Base-by-base conservation (phyloP, 2,797 vertebrate genomes). In the Mastacembelus armatus region DNA sequence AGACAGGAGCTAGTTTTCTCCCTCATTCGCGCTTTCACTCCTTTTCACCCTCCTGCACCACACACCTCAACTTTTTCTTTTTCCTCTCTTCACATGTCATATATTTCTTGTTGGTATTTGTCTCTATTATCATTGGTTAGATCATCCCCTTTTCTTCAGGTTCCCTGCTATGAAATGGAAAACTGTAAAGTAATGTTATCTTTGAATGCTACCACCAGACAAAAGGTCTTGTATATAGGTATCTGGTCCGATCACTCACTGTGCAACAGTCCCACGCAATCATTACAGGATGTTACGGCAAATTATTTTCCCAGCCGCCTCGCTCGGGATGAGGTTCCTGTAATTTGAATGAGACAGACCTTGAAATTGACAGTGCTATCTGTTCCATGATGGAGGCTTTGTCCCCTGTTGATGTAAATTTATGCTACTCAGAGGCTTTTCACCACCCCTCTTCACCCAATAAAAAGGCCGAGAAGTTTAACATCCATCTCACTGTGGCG, bases 381-480 rank as follows among this genome's bases (percentile, higher is more conserved):
- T 88, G 78, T 88, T 88, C 89, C 89, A 89, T 74, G 85, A 90
- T 88, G 79, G 80, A 90, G 80, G 82, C 84, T 85, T 92, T 91
- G 90, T 89, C 88, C 89, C 89, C 82, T 87, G 89, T 86, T 91
- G 90, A 91, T 92, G 89, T 91, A 88, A 91, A 92, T 91, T 87
- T 84, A 87, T 89, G 86, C 87, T 80, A 88, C 91, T 91, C 85
- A 66, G 76, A 82, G 64, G 86, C 86, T 91, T 90, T 90, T 89
- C 88, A 87, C 80, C 78, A 58, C 74, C 85, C 84, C 87, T 86
- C 82, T 81, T 89, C 85, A 85, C 83, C 85, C 88, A 88, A 87
- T 90, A 91, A 89, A 91, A 92, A 90, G 86, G 88, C 88, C 78
- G 83, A 86, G 84, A 91, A 91, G 89, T 93, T 91, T 91, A 89